Conservation (phyloP, 2,888 invertebrate genomes). For the Melanchra persicariae region DNA sequence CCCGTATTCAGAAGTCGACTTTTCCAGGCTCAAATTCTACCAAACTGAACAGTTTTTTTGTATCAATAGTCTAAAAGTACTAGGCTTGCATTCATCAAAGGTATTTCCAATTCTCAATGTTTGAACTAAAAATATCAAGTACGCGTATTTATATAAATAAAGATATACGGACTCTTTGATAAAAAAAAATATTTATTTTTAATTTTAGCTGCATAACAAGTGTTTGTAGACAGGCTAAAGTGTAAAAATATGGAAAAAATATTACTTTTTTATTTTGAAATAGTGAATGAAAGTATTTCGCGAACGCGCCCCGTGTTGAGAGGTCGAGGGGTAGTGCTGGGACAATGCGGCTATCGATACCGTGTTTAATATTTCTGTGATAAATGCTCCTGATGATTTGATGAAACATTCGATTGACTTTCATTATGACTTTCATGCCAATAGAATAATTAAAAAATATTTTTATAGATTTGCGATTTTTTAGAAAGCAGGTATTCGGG, state of each 20-base stretch:
- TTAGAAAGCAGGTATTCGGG: no score
- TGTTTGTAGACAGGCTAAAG: slow-evolving; percentile 58
- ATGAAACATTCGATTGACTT: no score
- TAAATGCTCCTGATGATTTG: no score
- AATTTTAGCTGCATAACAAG: slow-evolving; percentile 56
- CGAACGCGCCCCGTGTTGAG: slow-evolving; percentile 67
- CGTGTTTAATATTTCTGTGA: no score
- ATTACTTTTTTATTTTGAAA: slow-evolving; percentile 66
- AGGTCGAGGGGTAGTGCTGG: slow-evolving; percentile 62
- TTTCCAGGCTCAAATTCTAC: background rate
- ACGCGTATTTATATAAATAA: slow-evolving; percentile 17
- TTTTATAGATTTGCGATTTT: no score
- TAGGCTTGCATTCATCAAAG: slow-evolving; percentile 23
- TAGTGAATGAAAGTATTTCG: slow-evolving; percentile 73
- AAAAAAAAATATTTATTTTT: slow-evolving; percentile 58
- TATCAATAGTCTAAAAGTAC: slow-evolving; percentile 12
- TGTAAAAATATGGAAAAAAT: slow-evolving; percentile 68
- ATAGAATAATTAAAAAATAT: no score
- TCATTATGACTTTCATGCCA: no score
- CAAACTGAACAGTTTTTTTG: background rate
- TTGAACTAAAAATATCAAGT: slow-evolving; percentile 35
- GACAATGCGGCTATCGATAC: slow-evolving; percentile 30
- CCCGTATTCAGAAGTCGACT: background rate
- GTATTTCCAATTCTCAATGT: slow-evolving; percentile 12
- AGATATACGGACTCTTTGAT: slow-evolving; percentile 53